Conservation (phyloP, 2,797 vertebrate genomes). For the Myotis daubentonii region DNA sequence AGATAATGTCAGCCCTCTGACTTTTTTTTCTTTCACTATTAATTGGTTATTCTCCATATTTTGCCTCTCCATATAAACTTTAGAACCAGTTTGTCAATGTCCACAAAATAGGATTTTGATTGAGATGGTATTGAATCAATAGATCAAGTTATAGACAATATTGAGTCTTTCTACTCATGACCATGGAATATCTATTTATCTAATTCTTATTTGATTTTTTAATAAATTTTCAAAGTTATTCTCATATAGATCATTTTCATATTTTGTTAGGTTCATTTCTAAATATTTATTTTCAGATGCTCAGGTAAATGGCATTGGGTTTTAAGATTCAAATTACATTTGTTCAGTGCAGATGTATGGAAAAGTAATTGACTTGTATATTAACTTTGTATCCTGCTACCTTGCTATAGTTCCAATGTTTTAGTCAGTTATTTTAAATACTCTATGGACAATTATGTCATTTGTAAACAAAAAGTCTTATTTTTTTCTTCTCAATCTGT, state of each 20-base stretch:
- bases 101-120: conserved; percentile 7
- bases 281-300: neutral
- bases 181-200: neutral
- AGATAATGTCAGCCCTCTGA: neutral
- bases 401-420: neutral
- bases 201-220: neutral
- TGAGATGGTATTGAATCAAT: neutral
- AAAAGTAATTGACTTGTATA: neutral
- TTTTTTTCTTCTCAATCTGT: neutral
- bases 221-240: neutral
- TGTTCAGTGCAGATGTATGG: neutral
- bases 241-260: neutral
- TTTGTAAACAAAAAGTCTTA: neutral
- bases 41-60: neutral
- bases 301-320: neutral
- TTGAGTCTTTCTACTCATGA: neutral
- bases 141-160: neutral
- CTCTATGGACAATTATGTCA: neutral
- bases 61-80: neutral
- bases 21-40: neutral
- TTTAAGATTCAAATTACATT: neutral
- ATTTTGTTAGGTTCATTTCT: neutral
- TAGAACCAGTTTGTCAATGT: neutral
- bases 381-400: neutral
- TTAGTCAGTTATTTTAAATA: neutral